Percentiles rank a stretch among this genome's conserved stretches.
phyloP scores from a whole-genome alignment of 2,113 vertebrate species.

The Sapayoa aenigma region DNA sequence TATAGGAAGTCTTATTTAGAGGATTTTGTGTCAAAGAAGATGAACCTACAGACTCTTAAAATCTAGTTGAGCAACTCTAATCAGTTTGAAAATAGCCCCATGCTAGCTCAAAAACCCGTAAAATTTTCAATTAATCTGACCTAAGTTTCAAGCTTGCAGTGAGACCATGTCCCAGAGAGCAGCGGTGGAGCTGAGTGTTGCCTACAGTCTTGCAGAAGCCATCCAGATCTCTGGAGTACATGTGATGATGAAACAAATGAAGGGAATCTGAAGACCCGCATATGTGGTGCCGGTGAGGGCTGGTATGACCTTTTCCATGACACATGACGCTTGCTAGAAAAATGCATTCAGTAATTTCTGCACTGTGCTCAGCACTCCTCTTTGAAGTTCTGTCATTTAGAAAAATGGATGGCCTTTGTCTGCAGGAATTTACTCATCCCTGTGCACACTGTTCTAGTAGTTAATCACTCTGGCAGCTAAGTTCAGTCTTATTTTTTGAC shows the following conservation, averaged over 20 bases:
- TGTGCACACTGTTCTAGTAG: background rate
- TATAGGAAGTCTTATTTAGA: background rate
- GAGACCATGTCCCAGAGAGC: background rate
- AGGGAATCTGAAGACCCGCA: background rate
- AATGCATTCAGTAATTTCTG: background rate
- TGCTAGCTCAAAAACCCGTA: background rate
- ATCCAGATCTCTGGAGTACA: background rate
- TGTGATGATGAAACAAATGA: background rate
- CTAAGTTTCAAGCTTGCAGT: background rate
- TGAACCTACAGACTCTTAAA: background rate
- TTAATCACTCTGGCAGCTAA: slow-evolving; percentile 28
- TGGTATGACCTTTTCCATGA: background rate
- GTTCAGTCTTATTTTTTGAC: background rate
- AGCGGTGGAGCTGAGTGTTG: background rate
- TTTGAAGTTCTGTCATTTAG: background rate
- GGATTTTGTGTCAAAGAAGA: background rate
- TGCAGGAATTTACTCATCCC: background rate
- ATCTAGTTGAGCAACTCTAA: background rate
- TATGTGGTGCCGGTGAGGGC: background rate
- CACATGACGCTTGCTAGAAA: background rate
- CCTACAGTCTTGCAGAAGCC: background rate
- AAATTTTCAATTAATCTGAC: background rate
- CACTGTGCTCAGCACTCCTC: background rate
- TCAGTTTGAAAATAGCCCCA: background rate
- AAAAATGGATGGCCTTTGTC: slow-evolving; percentile 12